These are phyloP conservation scores for Drosophila bifasciata DNA, from an alignment of 1,140 invertebrate genomes.

Conservation along the genomic window DNA sequence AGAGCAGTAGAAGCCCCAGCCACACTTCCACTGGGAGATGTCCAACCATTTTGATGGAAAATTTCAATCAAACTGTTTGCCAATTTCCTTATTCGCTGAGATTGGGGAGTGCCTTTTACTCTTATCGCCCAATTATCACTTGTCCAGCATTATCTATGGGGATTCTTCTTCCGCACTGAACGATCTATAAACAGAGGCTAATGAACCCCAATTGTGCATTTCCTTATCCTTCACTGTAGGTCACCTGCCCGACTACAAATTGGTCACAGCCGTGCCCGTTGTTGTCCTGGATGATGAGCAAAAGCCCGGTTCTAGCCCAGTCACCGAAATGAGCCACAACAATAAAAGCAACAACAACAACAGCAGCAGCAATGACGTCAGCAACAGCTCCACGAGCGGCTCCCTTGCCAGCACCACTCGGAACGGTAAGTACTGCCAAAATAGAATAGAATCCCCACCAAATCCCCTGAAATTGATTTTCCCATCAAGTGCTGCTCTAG, in stretches of 20 bases:
- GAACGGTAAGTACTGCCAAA: conserved; percentile 64
- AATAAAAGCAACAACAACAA: conserved; percentile 8
- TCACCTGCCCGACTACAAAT: conserved; percentile 85
- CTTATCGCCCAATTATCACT: conserved; percentile 20
- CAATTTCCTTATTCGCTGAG: neutral
- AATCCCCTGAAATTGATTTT: conserved; percentile 68
- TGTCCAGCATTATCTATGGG: neutral
- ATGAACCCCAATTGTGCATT: too few relatives aligned
- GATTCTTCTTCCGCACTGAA: too few relatives aligned
- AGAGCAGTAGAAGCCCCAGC: conserved; percentile 4
- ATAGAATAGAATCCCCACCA: conserved; percentile 45
- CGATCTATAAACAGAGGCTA: too few relatives aligned
- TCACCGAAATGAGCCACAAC: conserved; percentile 14
- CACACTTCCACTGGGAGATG: conserved; percentile 4
- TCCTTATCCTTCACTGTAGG: conserved; percentile 38
- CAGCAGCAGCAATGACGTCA: conserved; percentile 25
- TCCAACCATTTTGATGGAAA: conserved; percentile 32
- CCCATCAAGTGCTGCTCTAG: conserved; percentile 21
- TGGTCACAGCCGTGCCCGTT: conserved; percentile 86
- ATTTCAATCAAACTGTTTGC: conserved; percentile 25
- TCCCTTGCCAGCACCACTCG: conserved; percentile 68
- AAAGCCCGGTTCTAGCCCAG: conserved; percentile 39
- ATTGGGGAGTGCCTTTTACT: neutral
- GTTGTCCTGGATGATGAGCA: conserved; percentile 86
- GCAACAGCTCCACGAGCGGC: conserved; percentile 26